Base-by-base conservation (phyloP, 1,140 invertebrate genomes). In the Bombyx mori region DNA sequence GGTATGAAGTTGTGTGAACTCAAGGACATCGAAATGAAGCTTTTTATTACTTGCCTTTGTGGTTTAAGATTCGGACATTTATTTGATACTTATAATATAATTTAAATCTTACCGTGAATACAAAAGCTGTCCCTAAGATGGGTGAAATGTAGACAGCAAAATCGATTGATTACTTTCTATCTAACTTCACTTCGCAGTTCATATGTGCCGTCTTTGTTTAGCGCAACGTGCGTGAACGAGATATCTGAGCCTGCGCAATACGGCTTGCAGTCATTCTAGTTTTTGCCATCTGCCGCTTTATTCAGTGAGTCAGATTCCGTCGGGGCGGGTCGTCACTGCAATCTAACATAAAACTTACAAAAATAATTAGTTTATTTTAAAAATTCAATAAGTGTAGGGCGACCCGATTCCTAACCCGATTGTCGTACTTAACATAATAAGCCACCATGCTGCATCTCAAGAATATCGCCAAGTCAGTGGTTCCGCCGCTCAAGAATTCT, bases 241-340 rank as follows among this genome's bases (percentile, higher is more conserved):
- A 68, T 49, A 54, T 50, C 59, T 62, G 48, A 46, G 63, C 68
- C 65, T 43, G 52, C 52, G 66, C 62, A 68, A 57, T 62, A 56
- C 58, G 52, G 52, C 42, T 52, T 55, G 58, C 55, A 55, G 62
- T 59, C 54, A 55, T 67, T 66, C 62, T 66, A 62, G 63, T 66
- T 61, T 68, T 68, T 68, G 57, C 58, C 65, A 46, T 60, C 52
- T 62, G 56, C 56, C 59, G 50, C 66, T 70, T 63, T 62, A 64
- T 68, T 77, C 72, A 75, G 70, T 73, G 71, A 75, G 71, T 74
- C 71, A 66, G 67, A 68, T 66, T 79, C 66, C 61, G 79, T 82
- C 82, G 82, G 82, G 79, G 73, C 76, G 82, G 82, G 80, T 86
- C 79, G 82, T 83, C 80, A 75, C 77, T 83, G 73, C 74, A 73